Conservation (phyloP, 2,113 vertebrate genomes). For the Proterorhinus semilunaris region DNA sequence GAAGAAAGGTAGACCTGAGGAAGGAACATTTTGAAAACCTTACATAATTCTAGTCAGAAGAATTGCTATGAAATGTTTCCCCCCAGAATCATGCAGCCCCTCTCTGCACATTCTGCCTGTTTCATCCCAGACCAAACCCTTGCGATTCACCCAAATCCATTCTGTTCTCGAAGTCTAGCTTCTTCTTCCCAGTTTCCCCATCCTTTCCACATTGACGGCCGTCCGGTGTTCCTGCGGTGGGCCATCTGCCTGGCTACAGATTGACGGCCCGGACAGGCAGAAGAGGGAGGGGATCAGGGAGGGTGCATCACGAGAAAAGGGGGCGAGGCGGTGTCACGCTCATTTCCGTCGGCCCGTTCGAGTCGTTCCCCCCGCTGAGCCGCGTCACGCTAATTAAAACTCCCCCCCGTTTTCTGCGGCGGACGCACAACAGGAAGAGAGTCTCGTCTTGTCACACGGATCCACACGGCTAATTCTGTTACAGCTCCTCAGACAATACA, state of each 20-base stretch:
- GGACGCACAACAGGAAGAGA: not conserved
- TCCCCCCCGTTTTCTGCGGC: conserved; percentile 10
- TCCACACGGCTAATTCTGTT: not conserved
- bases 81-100: too few relatives aligned
- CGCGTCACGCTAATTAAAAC: conserved; percentile 60
- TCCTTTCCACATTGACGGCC: not conserved
- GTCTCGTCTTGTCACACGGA: conserved; percentile 5
- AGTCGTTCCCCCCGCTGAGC: conserved; percentile 40
- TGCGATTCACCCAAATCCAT: not conserved
- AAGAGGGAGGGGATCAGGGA: not conserved
- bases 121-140: not conserved
- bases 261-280: conserved; percentile 2
- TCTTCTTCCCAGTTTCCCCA: not conserved
- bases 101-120: too few relatives aligned
- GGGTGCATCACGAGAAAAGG: not conserved
- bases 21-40: too few relatives aligned
- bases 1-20: too few relatives aligned
- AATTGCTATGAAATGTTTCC: too few relatives aligned
- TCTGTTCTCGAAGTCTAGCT: not conserved
- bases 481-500: not conserved
- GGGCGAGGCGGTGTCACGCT: conserved; percentile 47
- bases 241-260: conserved; percentile 2
- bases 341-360: conserved; percentile 48
- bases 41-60: too few relatives aligned
- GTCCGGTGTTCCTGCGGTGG: not conserved